phyloP scores from a whole-genome alignment of 2,113 vertebrate species.

The Peromyscus polionotus region DNA sequence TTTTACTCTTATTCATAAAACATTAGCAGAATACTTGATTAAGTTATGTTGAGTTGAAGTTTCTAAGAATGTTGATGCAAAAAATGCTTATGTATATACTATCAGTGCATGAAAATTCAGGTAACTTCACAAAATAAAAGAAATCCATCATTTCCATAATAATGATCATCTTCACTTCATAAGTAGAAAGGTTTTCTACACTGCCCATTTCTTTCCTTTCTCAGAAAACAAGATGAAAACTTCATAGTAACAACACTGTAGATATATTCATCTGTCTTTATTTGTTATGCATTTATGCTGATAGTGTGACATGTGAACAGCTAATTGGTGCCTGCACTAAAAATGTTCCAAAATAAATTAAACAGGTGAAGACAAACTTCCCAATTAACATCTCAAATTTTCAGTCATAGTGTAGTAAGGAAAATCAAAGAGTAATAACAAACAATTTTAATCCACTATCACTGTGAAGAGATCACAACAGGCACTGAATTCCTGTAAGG shows the following conservation, averaged over 20 bases:
- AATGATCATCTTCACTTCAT: not conserved
- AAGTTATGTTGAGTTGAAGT: not conserved
- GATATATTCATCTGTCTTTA: not conserved
- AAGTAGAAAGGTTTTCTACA: not conserved
- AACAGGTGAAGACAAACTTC: constrained; percentile 4
- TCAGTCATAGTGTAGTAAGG: not conserved
- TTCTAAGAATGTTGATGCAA: not conserved
- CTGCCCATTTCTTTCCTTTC: not conserved
- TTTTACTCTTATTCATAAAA: not conserved
- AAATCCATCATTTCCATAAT: not conserved
- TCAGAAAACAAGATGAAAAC: not conserved
- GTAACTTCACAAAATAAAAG: not conserved
- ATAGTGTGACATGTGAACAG: not conserved
- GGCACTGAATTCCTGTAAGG: not conserved
- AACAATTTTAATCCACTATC: constrained; percentile 35
- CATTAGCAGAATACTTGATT: not conserved
- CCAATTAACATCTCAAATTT: constrained; percentile 36
- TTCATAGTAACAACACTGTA: not conserved
- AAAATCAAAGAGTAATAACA: constrained; percentile 40
- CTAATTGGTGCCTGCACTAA: constrained; percentile 1
- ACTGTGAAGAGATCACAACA: not conserved
- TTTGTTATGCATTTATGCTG: not conserved
- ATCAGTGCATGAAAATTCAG: not conserved
- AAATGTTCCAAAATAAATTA: constrained; percentile 45
- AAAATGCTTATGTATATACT: not conserved